These are phyloP conservation scores for Sarcophaga rosellei DNA, from an alignment of 2,888 invertebrate genomes.

Conservation along the genomic window DNA sequence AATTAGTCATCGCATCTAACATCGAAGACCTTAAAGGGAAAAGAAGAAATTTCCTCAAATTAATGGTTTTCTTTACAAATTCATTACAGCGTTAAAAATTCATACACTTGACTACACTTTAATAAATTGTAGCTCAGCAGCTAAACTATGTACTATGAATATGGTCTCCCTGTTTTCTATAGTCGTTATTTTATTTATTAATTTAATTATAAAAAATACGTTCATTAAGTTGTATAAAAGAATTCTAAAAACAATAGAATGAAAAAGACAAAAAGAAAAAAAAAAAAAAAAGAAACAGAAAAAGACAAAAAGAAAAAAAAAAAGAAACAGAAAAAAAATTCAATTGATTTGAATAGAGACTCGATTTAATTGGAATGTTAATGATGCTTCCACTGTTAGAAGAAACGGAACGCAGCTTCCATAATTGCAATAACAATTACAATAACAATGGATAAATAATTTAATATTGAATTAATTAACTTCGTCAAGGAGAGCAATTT, in stretches of 20 bases:
- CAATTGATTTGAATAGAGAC: constrained; percentile 2
- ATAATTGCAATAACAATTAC: background rate
- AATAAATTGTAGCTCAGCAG: constrained; percentile 2
- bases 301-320: background rate
- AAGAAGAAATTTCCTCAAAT: background rate
- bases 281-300: background rate
- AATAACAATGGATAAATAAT: background rate
- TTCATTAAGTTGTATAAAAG: background rate
- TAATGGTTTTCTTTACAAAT: background rate
- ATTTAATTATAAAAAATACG: too few relatives aligned
- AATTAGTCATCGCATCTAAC: too few relatives aligned
- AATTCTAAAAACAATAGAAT: background rate
- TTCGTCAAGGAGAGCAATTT: too few relatives aligned
- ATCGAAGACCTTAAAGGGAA: background rate
- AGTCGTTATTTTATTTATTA: too few relatives aligned
- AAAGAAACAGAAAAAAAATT: background rate
- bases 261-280: background rate
- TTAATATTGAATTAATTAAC: background rate
- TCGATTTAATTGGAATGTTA: constrained; percentile 32
- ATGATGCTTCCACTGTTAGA: background rate
- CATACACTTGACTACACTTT: constrained; percentile 29
- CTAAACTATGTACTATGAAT: too few relatives aligned
- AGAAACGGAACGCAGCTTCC: background rate
- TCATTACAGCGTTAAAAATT: constrained; percentile 33
- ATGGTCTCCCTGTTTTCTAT: too few relatives aligned